These are phyloP conservation scores for Serinus canaria DNA, from an alignment of 2,113 vertebrate genomes.

Conservation along the genomic window DNA sequence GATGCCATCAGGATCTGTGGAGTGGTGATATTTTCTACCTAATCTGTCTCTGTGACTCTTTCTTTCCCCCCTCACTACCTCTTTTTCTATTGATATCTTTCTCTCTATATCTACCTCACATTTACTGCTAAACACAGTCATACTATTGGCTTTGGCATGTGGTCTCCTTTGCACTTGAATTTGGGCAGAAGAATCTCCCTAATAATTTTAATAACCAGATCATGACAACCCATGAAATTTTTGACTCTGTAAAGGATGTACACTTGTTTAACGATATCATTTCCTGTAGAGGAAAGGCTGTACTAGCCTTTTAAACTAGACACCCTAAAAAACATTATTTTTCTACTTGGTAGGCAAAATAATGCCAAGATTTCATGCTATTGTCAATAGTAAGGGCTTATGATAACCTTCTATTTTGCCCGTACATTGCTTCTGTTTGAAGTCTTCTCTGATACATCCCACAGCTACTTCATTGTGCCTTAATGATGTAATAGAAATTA, in stretches of 20 bases:
- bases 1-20: accelerated
- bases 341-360: background rate
- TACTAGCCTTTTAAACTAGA: background rate
- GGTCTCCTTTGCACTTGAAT: background rate
- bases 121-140: background rate
- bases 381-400: background rate
- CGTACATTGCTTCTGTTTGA: background rate
- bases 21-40: background rate
- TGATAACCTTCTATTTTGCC: background rate
- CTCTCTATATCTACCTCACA: background rate
- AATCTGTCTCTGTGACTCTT: background rate
- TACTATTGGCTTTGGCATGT: background rate
- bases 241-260: background rate
- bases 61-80: background rate
- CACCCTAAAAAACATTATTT: accelerated
- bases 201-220: background rate
- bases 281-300: background rate
- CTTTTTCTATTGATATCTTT: background rate
- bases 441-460: background rate
- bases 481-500: background rate
- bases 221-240: background rate
- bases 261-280: background rate
- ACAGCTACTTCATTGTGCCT: background rate
- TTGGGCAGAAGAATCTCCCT: background rate
- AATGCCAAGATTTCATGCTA: background rate